phyloP scores from a whole-genome alignment of 2,113 vertebrate genomes.

The Lasiurus borealis region DNA sequence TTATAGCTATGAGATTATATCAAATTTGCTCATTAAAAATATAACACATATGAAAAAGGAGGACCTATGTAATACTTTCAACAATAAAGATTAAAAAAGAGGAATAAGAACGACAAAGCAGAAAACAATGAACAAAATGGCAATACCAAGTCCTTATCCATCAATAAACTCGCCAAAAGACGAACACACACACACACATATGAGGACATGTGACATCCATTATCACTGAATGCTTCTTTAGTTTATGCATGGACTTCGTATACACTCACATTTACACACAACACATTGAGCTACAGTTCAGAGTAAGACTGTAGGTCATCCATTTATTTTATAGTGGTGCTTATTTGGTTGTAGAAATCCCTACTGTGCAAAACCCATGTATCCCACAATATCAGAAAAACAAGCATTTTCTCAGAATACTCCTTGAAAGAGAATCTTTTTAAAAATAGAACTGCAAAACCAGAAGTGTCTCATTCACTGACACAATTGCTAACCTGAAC shows the following conservation, averaged over 20 bases:
- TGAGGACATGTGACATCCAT: neutral
- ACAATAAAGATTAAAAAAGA: no score
- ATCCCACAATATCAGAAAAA: slow-evolving; percentile 38
- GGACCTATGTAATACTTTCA: no score
- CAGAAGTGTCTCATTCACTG: slow-evolving; percentile 47
- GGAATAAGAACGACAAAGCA: no score
- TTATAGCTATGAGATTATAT: neutral
- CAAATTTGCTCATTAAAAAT: slow-evolving; percentile 21
- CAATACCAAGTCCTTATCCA: no score
- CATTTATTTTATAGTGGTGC: slow-evolving; percentile 14
- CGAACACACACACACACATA: no score
- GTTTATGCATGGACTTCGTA: neutral
- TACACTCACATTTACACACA: neutral
- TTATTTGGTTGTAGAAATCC: neutral
- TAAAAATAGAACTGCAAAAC: slow-evolving; percentile 48
- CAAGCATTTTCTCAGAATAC: neutral
- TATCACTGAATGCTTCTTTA: neutral
- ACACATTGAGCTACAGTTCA: neutral
- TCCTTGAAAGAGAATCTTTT: slow-evolving; percentile 28
- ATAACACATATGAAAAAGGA: neutral
- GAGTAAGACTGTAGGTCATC: neutral
- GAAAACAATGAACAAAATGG: no score
- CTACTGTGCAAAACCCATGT: neutral
- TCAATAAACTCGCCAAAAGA: no score
- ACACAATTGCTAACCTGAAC: neutral